Evolutionary conservation across 2,888 invertebrate genomes (phyloP), one percentile per base, ranked within the genome.

Genomic region (Thalpophila matura): DNA sequence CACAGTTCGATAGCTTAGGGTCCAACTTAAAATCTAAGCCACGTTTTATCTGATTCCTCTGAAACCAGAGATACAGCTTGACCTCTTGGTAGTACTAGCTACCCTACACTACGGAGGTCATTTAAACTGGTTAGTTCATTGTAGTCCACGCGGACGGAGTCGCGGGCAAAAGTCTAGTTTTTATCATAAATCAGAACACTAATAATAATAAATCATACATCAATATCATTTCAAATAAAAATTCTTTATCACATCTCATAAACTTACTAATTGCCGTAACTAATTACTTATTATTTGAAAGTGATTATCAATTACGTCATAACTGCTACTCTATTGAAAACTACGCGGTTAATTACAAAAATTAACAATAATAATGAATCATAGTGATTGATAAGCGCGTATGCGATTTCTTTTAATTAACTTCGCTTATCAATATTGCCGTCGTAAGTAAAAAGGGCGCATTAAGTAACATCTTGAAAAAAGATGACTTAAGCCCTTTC

Each of bases 331-430:
- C 40, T 37, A 71, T 62, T 65, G 37, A 53, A 31, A 31, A 42
- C 20, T 47, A 40, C 37, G 20, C 43, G 43, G 7, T 35, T 68
- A 63, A 66, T 45, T 66, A 65, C 18, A 24, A 42, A 65, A 71
- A 68, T 54, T 74, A 77, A 77, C 54, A 62, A 61, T 55, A 53
- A 58, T 58, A 62, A 75, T 62, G 51, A 60, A 71, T 71, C 58
- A 71, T 49, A 29, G 55, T 78, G 75, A 74, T 65, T 65, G 71
- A 78, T 74, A 71, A 74, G 43, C 40, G 7, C 18, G 16, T 40
- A 46, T 57, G 54, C 31, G 7, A 22, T 61, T 61, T 43, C 38
- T 57, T 62, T 61, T 42, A 61, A 56, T 62, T 66, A 49, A n/a
- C 31, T 35, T 33, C 1, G 18, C 54, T 53, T 67, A 56, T 54